These are phyloP conservation scores for Willowsia nigromaculata DNA, from an alignment of 2,888 invertebrate genomes.

Conservation along the genomic window DNA sequence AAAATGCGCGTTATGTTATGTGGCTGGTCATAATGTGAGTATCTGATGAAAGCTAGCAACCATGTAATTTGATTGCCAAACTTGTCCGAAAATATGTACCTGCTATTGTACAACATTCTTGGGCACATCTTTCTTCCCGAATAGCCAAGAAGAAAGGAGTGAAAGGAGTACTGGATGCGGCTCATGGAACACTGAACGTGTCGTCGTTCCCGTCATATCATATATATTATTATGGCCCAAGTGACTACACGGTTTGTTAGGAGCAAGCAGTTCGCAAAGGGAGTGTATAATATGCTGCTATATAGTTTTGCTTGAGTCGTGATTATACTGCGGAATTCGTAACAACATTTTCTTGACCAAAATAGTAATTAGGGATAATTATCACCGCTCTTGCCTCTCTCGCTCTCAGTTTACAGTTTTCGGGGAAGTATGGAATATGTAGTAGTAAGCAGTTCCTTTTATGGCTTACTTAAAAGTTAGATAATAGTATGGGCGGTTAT, in stretches of 20 bases:
- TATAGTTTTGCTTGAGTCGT: constrained; percentile 18
- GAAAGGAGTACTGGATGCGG: not conserved
- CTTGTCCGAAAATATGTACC: constrained; percentile 50
- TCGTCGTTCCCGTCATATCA: not conserved
- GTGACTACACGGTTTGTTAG: not conserved
- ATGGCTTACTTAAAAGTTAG: constrained; percentile 25
- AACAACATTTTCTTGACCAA: constrained; percentile 47
- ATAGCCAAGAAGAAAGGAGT: not conserved
- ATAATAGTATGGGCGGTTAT: not conserved
- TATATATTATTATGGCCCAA: not conserved
- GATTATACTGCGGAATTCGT: constrained; percentile 64
- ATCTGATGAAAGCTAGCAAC: constrained; percentile 60
- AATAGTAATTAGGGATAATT: constrained; percentile 66
- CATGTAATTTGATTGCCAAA: constrained; percentile 71
- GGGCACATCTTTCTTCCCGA: not conserved
- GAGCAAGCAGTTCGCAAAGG: not conserved
- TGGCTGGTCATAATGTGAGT: constrained; percentile 23
- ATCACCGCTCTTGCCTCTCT: constrained; percentile 34
- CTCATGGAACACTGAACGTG: constrained; percentile 8
- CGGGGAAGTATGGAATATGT: not conserved
- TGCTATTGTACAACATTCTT: constrained; percentile 15
- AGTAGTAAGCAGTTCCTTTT: not conserved
- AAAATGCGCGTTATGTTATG: not conserved
- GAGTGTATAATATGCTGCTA: not conserved
- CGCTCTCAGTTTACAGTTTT: not conserved